Base-by-base conservation (phyloP, 2,113 vertebrate genomes). In the Lycaon pictus region DNA sequence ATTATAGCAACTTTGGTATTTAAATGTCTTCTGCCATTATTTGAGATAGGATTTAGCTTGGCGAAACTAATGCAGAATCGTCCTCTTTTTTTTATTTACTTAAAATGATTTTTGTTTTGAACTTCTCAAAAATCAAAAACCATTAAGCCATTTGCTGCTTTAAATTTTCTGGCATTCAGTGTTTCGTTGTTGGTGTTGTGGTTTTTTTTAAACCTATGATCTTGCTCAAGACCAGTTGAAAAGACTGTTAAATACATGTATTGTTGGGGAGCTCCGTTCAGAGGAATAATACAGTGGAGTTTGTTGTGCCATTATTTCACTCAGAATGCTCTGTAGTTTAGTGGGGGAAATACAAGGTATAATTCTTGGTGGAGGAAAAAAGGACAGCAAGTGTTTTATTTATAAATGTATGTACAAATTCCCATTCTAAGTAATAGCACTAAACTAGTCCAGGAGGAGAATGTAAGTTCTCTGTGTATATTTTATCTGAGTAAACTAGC, bases 1-100 rank as follows among this genome's bases (percentile, higher is more conserved):
- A 99, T 98, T 99, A 98, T 96, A 98, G 98, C 95, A 98, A 98
- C 98, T 98, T 90, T 98, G 97, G 97, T 97, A 98, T 99, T 99
- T 98, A 98, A 98, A 99, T 98, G 72, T 98, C 93, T 97, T 99
- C 97, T 98, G 95, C 96, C 93, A 98, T 99, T 98, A 98, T 98
- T 98, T 95, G 98, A 97, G 97, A 94, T 98, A 97, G 98, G 98
- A 98, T 98, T 98, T 98, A 97, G 96, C 96, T 97, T 98, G 97
- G 97, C 94, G 98, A 98, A 98, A 98, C 95, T 98, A 98, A 98
- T 98, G 96, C 98, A 90, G 98, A 97, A 97, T 97, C 63, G 80
- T 95, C 97, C 92, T 95, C 72, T 90, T 96, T 94, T 95, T 94
- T 93, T 60, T 43, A 92, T 95, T 97, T 97, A 95, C 97, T 96